These are phyloP conservation scores for Ochropleura plecta DNA, from an alignment of 2,888 invertebrate species.

Conservation along the genomic window DNA sequence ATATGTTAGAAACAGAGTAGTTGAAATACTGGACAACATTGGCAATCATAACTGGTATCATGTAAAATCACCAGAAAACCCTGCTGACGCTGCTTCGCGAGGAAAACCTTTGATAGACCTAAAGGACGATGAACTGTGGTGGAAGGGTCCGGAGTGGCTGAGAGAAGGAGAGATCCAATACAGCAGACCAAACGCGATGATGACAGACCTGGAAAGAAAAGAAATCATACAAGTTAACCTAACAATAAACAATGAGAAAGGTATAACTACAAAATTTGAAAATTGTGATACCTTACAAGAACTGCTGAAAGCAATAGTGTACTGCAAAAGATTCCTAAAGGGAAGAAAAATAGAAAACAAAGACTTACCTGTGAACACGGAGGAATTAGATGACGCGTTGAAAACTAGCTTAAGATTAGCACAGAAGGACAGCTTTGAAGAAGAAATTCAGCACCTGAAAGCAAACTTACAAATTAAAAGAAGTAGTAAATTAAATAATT, in stretches of 20 bases:
- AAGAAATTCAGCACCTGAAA: constrained; percentile 1
- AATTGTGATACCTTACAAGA: not conserved
- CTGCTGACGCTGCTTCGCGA: constrained; percentile 10
- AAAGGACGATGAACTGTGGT: constrained; percentile 8
- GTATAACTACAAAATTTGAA: not conserved
- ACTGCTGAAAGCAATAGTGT: not conserved
- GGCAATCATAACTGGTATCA: constrained; percentile 22
- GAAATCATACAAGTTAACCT: not conserved
- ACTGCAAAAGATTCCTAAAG: not conserved
- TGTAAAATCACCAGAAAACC: constrained; percentile 14
- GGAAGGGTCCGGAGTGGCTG: constrained; percentile 2
- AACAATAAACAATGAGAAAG: not conserved
- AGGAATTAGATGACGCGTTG: not conserved
- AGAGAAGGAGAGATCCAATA: constrained; percentile 6
- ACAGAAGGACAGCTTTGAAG: not conserved
- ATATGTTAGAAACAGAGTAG: constrained; percentile 17
- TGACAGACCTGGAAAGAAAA: not conserved
- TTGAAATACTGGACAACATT: constrained; percentile 14
- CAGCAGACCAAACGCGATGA: constrained; percentile 7
- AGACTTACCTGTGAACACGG: not conserved
- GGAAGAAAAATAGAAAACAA: constrained; percentile 1
- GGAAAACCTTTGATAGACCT: constrained; percentile 4
- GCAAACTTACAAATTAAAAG: not conserved
- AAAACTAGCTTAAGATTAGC: not conserved
- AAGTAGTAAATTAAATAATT: not conserved